Conservation (phyloP, 2,888 invertebrate species). For the Craniophora ligustri region DNA sequence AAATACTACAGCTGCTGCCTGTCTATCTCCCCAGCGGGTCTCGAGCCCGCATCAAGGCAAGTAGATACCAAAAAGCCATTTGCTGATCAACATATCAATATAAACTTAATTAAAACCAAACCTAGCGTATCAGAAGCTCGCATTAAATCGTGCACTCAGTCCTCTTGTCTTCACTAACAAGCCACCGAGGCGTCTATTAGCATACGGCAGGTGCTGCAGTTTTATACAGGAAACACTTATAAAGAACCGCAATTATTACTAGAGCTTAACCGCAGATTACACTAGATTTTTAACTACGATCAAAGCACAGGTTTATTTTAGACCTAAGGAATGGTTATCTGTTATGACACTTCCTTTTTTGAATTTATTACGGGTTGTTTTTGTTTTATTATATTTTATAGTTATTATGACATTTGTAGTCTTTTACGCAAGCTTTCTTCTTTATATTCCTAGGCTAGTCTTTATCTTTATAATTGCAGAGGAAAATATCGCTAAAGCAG, state of each 20-base stretch:
- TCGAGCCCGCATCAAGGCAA: too few species aligned
- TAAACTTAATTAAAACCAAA: background rate
- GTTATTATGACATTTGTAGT: too few species aligned
- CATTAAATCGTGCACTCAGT: background rate
- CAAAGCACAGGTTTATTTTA: slow-evolving; percentile 5
- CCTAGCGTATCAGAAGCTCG: background rate
- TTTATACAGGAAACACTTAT: slow-evolving; percentile 43
- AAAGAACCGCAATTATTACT: slow-evolving; percentile 33
- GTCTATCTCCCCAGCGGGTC: too few species aligned
- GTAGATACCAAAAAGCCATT: too few species aligned
- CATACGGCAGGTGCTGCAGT: slow-evolving; percentile 42
- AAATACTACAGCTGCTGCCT: too few species aligned
- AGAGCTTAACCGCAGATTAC: slow-evolving; percentile 15
- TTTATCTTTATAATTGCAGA: too few species aligned
- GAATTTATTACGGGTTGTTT: background rate
- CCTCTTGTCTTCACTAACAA: slow-evolving; percentile 20
- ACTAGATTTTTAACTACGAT: slow-evolving; percentile 19
- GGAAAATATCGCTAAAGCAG: too few species aligned
- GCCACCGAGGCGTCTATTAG: slow-evolving; percentile 22
- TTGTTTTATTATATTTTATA: slow-evolving; percentile 1
- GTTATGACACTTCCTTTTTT: background rate
- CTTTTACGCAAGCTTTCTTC: too few species aligned
- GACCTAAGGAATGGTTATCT: background rate
- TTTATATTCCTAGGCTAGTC: too few species aligned
- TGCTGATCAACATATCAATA: too few species aligned